Conservation (phyloP, 30 jellyfish, hydroid and myxozoan genomes). For the Mastigias papua region DNA sequence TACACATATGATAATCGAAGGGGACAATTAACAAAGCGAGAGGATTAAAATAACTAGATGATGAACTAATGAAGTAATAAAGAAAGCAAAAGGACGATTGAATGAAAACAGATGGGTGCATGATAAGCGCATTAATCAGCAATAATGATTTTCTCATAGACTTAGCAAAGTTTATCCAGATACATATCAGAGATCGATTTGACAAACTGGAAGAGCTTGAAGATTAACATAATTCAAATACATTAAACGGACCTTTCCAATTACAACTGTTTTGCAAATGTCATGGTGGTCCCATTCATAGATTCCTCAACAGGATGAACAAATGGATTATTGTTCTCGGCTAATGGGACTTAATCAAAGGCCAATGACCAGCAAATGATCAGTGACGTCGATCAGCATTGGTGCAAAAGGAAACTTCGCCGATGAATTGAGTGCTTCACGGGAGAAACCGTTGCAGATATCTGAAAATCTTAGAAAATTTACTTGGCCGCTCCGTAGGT, state of each 20-base stretch:
- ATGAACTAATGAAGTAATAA: no score
- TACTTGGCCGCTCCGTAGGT: background rate
- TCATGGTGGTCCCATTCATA: background rate
- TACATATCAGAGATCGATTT: no score
- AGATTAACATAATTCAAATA: no score
- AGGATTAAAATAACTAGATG: no score
- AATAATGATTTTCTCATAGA: no score
- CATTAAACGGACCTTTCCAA: background rate
- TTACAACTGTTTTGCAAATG: background rate
- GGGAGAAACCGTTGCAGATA: background rate
- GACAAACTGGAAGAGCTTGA: no score
- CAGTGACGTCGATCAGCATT: background rate
- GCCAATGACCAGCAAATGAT: background rate
- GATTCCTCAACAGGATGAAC: background rate
- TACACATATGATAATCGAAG: no score
- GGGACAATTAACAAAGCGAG: no score
- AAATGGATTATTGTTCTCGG: background rate
- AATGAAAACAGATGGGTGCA: no score
- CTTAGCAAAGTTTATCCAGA: no score
- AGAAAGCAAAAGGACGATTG: no score
- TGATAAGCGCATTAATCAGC: no score
- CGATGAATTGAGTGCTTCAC: background rate
- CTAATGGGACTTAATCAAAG: background rate
- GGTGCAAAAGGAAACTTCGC: background rate
- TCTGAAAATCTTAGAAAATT: background rate